Percentiles rank a stretch among this genome's conserved stretches.
phyloP scores from a whole-genome alignment of 2,113 vertebrate genomes.

The Dromiciops gliroides region DNA sequence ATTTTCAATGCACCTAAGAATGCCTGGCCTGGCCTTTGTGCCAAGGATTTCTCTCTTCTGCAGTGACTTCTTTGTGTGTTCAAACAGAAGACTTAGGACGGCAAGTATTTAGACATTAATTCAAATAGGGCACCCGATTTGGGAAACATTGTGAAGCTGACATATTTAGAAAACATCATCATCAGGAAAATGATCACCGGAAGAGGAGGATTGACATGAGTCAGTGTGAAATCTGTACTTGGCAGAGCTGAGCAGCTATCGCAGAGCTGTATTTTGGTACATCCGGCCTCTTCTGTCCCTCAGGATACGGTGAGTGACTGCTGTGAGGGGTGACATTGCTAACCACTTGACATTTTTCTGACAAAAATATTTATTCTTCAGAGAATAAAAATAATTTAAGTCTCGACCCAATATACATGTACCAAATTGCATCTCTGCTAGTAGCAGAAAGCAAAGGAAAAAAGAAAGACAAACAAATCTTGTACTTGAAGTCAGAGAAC shows the following conservation, averaged over 20 bases:
- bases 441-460: neutral
- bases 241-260: constrained; percentile 2
- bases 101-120: constrained; percentile 70
- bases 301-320: constrained; percentile 11
- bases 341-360: constrained; percentile 1
- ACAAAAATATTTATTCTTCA: neutral
- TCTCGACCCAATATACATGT: neutral
- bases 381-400: constrained; percentile 16
- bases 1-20: neutral
- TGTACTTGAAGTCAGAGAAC: neutral
- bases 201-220: constrained; percentile 49
- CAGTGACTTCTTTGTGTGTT: constrained; percentile 64
- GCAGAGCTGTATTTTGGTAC: constrained; percentile 13
- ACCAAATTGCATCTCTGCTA: neutral
- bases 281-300: neutral
- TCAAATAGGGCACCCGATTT: constrained; percentile 65
- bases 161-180: constrained; percentile 62
- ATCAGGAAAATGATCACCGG: constrained; percentile 35
- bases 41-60: constrained; percentile 6
- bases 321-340: constrained; percentile 10
- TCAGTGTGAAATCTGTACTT: constrained; percentile 42
- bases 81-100: constrained; percentile 65
- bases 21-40: neutral
- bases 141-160: constrained; percentile 59
- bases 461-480: neutral